phyloP scores from a whole-genome alignment of 2,113 vertebrate genomes.

The Cyanoderma ruficeps region DNA sequence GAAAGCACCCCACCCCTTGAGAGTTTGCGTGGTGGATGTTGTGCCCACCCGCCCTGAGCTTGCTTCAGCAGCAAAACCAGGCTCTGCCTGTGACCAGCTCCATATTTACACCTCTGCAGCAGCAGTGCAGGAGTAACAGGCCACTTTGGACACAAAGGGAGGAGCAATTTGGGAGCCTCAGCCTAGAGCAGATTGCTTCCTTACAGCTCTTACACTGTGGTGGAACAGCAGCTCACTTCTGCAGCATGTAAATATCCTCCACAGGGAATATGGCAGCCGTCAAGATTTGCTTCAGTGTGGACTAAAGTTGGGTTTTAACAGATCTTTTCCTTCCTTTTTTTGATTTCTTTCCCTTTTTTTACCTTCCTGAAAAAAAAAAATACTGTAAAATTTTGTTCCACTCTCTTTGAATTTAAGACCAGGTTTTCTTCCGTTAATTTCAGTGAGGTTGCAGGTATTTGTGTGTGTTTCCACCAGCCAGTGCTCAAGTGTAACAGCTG shows the following conservation, averaged over 20 bases:
- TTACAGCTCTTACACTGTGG: background rate
- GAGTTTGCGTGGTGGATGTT: background rate
- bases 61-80: background rate
- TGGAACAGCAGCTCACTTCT: background rate
- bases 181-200: background rate
- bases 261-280: rapidly evolving
- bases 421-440: background rate
- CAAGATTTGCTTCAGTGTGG: background rate
- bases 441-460: background rate
- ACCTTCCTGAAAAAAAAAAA: background rate
- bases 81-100: background rate
- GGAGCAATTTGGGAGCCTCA: background rate
- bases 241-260: background rate
- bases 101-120: rapidly evolving
- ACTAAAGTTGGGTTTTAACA: background rate
- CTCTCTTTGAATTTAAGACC: background rate
- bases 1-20: background rate
- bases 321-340: background rate
- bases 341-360: rapidly evolving
- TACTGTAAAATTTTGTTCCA: background rate
- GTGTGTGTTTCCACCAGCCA: background rate
- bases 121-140: background rate
- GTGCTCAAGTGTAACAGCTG: background rate
- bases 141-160: background rate
- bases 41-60: rapidly evolving